A percentile compares a stretch with the other conserved stretches of the same genome.
These are phyloP conservation scores for Australoheros facetus DNA, from an alignment of 2,797 vertebrate species.

Conservation along the genomic window DNA sequence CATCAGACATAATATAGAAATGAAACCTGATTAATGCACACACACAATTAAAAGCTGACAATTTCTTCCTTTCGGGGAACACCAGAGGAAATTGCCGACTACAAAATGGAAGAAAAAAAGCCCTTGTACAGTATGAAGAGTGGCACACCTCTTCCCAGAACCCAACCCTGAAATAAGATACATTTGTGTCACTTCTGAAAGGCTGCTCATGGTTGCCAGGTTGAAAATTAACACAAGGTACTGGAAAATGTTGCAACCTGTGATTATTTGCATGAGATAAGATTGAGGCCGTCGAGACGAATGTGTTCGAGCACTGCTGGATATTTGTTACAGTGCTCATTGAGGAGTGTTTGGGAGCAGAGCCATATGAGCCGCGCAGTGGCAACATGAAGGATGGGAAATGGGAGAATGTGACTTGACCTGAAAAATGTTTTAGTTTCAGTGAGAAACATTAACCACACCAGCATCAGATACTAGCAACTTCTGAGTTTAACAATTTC, in stretches of 20 bases:
- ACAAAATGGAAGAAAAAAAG: conserved; percentile 7
- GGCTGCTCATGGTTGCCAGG: not conserved
- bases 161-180: conserved; percentile 14
- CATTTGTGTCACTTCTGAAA: conserved; percentile 25
- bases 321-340: conserved; percentile 12
- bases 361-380: not conserved
- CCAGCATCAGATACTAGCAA: not conserved
- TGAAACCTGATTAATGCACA: not conserved
- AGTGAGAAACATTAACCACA: not conserved
- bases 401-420: not conserved
- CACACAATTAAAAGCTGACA: not conserved
- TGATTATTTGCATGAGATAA: conserved; percentile 66
- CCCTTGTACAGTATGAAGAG: not conserved
- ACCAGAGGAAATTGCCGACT: not conserved
- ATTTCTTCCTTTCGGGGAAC: not conserved
- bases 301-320: not conserved
- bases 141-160: not conserved
- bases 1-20: not conserved
- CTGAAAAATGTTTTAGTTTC: not conserved
- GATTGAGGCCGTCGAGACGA: conserved; percentile 13
- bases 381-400: not conserved
- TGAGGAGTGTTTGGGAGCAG: not conserved
- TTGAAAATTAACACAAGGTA: conserved; percentile 19
- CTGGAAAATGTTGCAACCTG: conserved; percentile 41
- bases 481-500: conserved; percentile 30